Percentiles rank a stretch among this genome's conserved stretches.
These are phyloP conservation scores for Parotia lawesii DNA, from an alignment of 2,113 vertebrate species.

Conservation along the genomic window DNA sequence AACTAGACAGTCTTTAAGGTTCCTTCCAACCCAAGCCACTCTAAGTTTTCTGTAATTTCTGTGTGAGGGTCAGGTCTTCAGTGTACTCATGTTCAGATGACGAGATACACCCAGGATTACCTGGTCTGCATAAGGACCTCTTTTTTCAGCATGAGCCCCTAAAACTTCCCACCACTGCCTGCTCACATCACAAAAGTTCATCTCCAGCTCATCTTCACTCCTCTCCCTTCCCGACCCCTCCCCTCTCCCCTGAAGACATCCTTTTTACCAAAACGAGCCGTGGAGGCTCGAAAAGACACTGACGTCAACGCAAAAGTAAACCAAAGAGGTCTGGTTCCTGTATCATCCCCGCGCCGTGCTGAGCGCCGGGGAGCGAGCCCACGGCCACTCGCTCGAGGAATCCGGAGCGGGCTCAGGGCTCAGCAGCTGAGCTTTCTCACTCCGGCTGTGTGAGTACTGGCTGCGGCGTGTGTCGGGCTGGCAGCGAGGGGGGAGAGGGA, in stretches of 20 bases:
- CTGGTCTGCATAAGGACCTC: not conserved
- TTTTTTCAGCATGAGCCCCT: not conserved
- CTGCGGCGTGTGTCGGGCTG: not conserved
- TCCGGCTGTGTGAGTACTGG: not conserved
- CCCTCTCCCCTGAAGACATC: slow-evolving; percentile 46
- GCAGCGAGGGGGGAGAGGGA: not conserved
- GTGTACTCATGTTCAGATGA: not conserved
- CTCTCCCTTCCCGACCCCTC: slow-evolving; percentile 6
- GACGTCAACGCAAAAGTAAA: slow-evolving; percentile 74
- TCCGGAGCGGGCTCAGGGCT: not conserved
- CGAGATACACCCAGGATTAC: not conserved
- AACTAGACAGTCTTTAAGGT: not conserved
- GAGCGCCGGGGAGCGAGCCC: not conserved
- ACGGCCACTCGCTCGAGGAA: not conserved
- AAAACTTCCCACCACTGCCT: not conserved
- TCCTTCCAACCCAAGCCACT: not conserved
- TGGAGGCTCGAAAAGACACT: slow-evolving; percentile 55
- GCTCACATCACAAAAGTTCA: not conserved
- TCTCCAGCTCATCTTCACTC: not conserved
- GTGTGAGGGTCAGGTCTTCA: not conserved
- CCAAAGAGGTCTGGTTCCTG: slow-evolving; percentile 60
- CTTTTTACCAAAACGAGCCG: slow-evolving; percentile 65
- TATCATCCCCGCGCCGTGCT: not conserved
- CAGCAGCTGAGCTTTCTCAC: slow-evolving; percentile 14
- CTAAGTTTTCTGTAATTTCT: not conserved